Evolutionary conservation across 2,797 vertebrate species (phyloP).

Genomic region (Sebastes flavidus): DNA sequence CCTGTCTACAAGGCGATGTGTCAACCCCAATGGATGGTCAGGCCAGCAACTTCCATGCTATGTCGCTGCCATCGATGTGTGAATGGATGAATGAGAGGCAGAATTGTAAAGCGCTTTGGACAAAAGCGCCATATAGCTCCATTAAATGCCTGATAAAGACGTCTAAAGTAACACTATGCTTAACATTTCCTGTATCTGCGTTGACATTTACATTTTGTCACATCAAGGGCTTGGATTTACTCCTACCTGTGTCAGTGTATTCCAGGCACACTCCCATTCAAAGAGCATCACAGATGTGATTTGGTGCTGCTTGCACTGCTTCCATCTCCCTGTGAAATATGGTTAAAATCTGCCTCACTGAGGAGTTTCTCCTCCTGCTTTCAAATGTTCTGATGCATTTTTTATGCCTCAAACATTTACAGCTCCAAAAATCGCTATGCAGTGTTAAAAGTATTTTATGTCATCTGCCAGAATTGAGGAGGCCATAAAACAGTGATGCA

Average conservation of each 20-base stretch:
- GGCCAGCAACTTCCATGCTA: neutral
- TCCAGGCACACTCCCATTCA: constrained; percentile 7
- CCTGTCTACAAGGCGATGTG: neutral
- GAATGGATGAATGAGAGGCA: neutral
- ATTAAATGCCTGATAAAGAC: neutral
- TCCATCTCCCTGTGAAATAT: constrained; percentile 14
- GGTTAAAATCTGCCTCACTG: constrained; percentile 27
- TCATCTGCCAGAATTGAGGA: constrained; percentile 40
- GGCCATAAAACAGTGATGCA: constrained; percentile 56
- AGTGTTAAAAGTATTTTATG: constrained; percentile 58
- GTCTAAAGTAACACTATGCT: neutral
- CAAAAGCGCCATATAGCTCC: neutral
- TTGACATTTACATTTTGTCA: constrained; percentile 38
- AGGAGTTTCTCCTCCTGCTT: constrained; percentile 25
- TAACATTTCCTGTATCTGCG: neutral
- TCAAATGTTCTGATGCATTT: constrained; percentile 40
- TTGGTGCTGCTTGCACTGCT: constrained; percentile 17
- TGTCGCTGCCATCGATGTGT: neutral
- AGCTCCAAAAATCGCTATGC: constrained; percentile 34
- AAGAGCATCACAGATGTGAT: constrained; percentile 39
- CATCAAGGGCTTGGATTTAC: constrained; percentile 15
- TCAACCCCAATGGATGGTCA: neutral
- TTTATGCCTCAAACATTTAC: constrained; percentile 51
- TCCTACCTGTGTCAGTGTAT: constrained; percentile 31
- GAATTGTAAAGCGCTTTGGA: neutral